phyloP scores from a whole-genome alignment of 2,113 vertebrate genomes.

The Acanthisitta chloris region DNA sequence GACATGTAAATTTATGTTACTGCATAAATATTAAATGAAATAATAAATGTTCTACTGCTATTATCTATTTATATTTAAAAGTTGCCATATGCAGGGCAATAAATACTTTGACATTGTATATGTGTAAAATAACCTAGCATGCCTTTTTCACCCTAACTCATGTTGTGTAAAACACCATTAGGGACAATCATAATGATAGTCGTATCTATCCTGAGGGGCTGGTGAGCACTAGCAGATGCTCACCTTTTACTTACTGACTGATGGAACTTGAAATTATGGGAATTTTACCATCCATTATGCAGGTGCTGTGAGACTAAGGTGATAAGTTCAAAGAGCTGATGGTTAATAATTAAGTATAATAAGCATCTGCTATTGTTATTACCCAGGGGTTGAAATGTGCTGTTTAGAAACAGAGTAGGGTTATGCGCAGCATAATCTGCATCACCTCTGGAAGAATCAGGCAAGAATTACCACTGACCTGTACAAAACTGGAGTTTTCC shows the following conservation, averaged over 20 bases:
- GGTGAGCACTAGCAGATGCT: conserved; percentile 35
- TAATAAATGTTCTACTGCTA: background rate
- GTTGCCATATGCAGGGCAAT: background rate
- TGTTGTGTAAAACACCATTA: conserved; percentile 47
- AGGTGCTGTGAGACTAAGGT: conserved; percentile 46
- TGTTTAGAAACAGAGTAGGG: background rate
- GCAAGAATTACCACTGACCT: background rate
- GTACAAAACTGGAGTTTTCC: background rate
- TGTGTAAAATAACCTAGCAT: background rate
- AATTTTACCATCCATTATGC: conserved; percentile 33
- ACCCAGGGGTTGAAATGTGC: conserved; percentile 6
- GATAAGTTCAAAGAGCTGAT: conserved; percentile 62
- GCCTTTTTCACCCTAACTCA: conserved; percentile 14
- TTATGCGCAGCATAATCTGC: background rate
- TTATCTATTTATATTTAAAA: conserved; percentile 18
- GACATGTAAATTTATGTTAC: background rate
- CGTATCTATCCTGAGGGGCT: background rate
- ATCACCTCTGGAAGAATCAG: background rate
- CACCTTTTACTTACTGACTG: conserved; percentile 53
- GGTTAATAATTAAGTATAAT: conserved; percentile 62
- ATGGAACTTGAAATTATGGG: conserved; percentile 43
- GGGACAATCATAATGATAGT: background rate
- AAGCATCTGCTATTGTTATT: conserved; percentile 54
- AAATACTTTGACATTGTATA: conserved; percentile 28
- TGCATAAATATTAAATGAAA: conserved; percentile 14